A percentile compares a stretch with the other conserved stretches of the same genome.
phyloP scores from a whole-genome alignment of 2,888 invertebrate genomes.

The Drosophila sordidapex region DNA sequence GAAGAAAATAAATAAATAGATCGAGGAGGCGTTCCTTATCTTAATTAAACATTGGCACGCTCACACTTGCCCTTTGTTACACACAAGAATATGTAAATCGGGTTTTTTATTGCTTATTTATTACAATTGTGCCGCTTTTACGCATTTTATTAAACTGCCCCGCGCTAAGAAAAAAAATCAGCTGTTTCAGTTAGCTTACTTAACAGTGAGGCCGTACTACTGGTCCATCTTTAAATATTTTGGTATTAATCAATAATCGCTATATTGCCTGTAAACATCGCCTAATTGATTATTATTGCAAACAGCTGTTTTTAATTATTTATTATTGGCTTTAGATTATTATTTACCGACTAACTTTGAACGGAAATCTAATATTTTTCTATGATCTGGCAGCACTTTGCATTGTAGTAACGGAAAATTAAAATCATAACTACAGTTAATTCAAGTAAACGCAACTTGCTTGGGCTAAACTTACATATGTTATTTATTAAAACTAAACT shows the following conservation, averaged over 20 bases:
- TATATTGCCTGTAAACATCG: background rate
- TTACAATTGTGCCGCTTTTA: background rate
- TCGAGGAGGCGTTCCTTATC: background rate
- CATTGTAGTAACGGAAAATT: background rate
- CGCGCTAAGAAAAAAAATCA: conserved; percentile 62
- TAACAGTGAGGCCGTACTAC: conserved; percentile 6
- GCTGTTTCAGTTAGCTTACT: background rate
- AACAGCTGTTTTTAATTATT: background rate
- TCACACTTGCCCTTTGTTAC: background rate
- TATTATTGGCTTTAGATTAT: background rate
- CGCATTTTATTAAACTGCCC: conserved; percentile 18
- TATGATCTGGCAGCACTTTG: conserved; percentile 8
- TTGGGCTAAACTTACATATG: background rate
- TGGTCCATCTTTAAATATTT: background rate
- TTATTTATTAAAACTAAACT: background rate
- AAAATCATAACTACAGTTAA: background rate
- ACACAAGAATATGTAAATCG: background rate
- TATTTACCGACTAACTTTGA: background rate
- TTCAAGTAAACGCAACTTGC: background rate
- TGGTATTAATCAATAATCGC: conserved; percentile 15
- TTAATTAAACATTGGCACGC: background rate
- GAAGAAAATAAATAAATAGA: background rate
- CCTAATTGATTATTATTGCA: background rate
- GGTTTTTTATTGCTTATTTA: background rate
- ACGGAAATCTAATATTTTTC: background rate